Evolutionary conservation across 2,888 invertebrate genomes (phyloP), one percentile per base, ranked within the genome.

Genomic region (Caenorhabditis plicata): DNA sequence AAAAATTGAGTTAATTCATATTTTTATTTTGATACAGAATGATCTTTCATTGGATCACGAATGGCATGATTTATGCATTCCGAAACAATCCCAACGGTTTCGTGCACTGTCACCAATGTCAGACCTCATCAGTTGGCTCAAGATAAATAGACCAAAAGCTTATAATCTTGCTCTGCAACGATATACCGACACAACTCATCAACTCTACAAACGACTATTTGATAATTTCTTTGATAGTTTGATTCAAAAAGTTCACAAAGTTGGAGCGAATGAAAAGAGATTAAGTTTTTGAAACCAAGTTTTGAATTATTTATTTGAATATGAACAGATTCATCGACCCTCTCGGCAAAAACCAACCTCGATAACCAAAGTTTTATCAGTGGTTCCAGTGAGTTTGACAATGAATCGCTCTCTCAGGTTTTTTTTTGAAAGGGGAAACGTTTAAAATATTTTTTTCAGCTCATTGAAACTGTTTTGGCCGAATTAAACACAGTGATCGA

Each of bases 401-500:
- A 27, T 23, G 55, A 62, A 15, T 43, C 49, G 7, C 22, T 56
- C 2, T 58, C 54, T 1, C n/a, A n/a, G n/a, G n/a, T n/a, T n/a
- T n/a, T n/a, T n/a, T n/a, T n/a, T n/a, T n/a, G n/a, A n/a, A n/a
- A n/a, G n/a, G n/a, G n/a, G n/a, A n/a, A n/a, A n/a, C n/a, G n/a
- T n/a, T n/a, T n/a, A n/a, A n/a, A n/a, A n/a, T n/a, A n/a, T n/a
- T n/a, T n/a, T n/a, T n/a, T n/a, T n/a, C 62, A 88, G 57, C 85
- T 90, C 44, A 84, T 92, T 53, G 91, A 92, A 81, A 87, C 89
- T 82, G 90, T 93, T 46, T 85, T 98, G 54, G 89, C 89, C 15
- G 89, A 92, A 80, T 85, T 95, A 64, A 92, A 93, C 81, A 90
- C 90, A 3, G 88, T 92, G 49, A 93, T 94, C 81, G 86, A 93